Base-by-base conservation (phyloP, 2,888 invertebrate species). In the Strigamia crassipes region DNA sequence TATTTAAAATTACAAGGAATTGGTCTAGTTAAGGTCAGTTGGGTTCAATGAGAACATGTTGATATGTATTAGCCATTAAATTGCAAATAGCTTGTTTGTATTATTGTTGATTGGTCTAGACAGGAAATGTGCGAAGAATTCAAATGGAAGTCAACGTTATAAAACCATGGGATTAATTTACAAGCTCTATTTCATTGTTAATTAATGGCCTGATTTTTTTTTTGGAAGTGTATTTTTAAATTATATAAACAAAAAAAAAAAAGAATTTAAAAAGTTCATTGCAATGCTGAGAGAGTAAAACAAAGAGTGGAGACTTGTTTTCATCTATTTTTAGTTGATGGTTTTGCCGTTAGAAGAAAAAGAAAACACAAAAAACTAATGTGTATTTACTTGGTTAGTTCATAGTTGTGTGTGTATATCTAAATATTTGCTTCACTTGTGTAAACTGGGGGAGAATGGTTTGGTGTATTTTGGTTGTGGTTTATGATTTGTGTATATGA, bases 71-170 rank as follows among this genome's bases (percentile, higher is more conserved):
- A 73, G 73, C 73, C 73, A 73, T 73, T 73, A 73, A 73, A 31
- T 73, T 73, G 61, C 73, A 73, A 73, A 73, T 73, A 73, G 73
- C 73, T 73, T 73, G 73, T 73, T 73, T 73, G 73, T 73, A 31
- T 73, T 73, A 73, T 73, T 73, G 73, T 73, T 73, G 73, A 73
- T 73, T 73, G 73, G 73, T 23, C 73, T 73, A 73, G 73, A 73
- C 73, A 73, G 73, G 73, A 73, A 61, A 61, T 23, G 23, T 61
- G 61, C 21, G 18, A 61, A 21, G 61, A 61, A 73, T 73, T 23
- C 73, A 73, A 73, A 73, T 73, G 27, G 31, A 73, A 73, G 73
- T 73, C 31, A 31, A 15, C 3, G 8, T 23, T 61, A 61, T 61
- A 61, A 61, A 61, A 23, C 13, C 10, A 12, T 46, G 56, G 56